phyloP scores from a whole-genome alignment of 2,888 invertebrate genomes.

The Cryptophagus acutangulus region DNA sequence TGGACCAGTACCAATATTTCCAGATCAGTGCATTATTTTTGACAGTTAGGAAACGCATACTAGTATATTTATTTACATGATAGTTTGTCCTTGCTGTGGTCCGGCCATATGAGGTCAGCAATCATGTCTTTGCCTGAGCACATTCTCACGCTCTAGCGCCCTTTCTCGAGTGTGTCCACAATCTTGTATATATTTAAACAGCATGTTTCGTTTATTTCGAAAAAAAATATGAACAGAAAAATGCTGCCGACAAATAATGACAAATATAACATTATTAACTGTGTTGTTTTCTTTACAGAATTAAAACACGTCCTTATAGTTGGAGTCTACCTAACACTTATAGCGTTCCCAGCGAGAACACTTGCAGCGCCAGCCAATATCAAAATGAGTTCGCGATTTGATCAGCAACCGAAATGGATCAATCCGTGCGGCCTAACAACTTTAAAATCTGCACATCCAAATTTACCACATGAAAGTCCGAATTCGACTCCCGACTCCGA shows the following conservation, averaged over 20 bases:
- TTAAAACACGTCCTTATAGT: slow-evolving; percentile 46
- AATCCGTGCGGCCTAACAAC: slow-evolving; percentile 49
- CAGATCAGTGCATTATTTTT: too few relatives aligned
- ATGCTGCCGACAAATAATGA: slow-evolving; percentile 33
- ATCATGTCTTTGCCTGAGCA: slow-evolving; percentile 31
- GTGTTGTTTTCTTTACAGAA: slow-evolving; percentile 43
- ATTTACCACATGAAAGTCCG: too few relatives aligned
- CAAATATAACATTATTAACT: slow-evolving; percentile 14
- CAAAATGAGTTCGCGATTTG: slow-evolving; percentile 31
- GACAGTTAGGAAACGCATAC: too few relatives aligned
- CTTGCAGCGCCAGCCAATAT: slow-evolving; percentile 41
- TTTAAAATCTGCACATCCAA: neutral
- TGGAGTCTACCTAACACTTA: slow-evolving; percentile 44
- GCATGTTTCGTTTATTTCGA: slow-evolving; percentile 40
- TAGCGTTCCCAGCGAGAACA: slow-evolving; percentile 29
- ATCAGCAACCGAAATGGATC: slow-evolving; percentile 48
- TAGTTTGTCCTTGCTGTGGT: slow-evolving; percentile 29
- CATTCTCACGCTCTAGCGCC: slow-evolving; percentile 46
- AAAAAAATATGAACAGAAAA: slow-evolving; percentile 35
- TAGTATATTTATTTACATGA: too few relatives aligned
- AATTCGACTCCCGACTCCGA: too few relatives aligned
- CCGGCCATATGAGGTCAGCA: slow-evolving; percentile 31
- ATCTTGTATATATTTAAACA: slow-evolving; percentile 39
- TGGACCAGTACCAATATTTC: too few relatives aligned
- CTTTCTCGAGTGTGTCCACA: slow-evolving; percentile 41